These are phyloP conservation scores for Ailuropoda melanoleuca DNA, from an alignment of 2,113 vertebrate species.

Conservation along the genomic window DNA sequence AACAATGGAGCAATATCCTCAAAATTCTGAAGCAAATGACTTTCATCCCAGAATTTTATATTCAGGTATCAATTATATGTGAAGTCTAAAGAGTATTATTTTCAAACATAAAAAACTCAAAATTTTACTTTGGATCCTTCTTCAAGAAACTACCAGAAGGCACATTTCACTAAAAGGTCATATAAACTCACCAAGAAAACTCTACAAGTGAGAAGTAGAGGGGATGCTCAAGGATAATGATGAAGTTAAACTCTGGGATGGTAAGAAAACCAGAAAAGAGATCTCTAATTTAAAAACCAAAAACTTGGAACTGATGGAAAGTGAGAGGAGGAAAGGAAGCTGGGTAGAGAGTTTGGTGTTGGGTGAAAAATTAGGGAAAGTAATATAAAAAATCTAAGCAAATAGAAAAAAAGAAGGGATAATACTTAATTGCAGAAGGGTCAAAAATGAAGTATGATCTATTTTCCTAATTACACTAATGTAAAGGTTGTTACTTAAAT, in stretches of 20 bases:
- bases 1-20: background rate
- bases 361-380: background rate
- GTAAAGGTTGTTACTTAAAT: background rate
- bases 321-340: background rate
- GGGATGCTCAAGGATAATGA: background rate
- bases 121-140: background rate
- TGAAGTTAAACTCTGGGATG: background rate
- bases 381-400: background rate
- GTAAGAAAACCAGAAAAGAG: background rate
- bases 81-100: background rate
- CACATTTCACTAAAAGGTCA: background rate
- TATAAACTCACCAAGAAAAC: background rate
- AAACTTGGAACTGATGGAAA: background rate
- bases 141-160: background rate
- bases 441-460: background rate
- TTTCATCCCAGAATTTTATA: background rate
- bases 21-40: background rate
- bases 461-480: background rate
- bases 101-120: background rate
- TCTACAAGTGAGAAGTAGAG: accelerated
- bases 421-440: background rate
- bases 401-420: background rate
- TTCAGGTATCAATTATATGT: background rate
- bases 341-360: background rate
- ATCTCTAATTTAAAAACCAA: background rate